Base-by-base conservation (phyloP, 2,888 invertebrate genomes). In the Caradrina kadenii region DNA sequence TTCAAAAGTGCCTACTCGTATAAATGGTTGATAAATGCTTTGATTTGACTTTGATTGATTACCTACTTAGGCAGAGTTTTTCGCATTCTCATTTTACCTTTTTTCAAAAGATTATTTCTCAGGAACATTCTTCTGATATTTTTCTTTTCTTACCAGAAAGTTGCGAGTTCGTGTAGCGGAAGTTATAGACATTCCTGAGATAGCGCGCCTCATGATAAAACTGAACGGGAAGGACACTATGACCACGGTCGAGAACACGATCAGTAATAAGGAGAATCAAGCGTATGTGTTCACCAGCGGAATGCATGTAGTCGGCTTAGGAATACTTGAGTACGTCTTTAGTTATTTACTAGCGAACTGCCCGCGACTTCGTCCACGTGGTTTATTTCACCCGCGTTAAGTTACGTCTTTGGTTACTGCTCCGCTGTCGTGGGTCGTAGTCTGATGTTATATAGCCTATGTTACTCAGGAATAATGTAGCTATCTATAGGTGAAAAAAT, bases 121-220 rank as follows among this genome's bases (percentile, higher is more conserved):
- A 63, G 19, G 3, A 52, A 10, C 0, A 17, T 45, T 39, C 13
- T 0, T 19, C 52, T 39, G 1, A 48, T 39, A 13, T n/a, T 86
- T 79, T 11, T n/a, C 1, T 54, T 15, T 31, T 17, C 0, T 3
- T 15, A 0, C n/a, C 63, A 95, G 95, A 13, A 94, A 90, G 72
- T 59, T 95, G 19, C 86, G 94, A n/a, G 94, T 95, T 1, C 91
- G 95, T 0, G 82, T 84, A 79, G 94, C 93, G 0, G 95, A 95
- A 73, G 67, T 93, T 8, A 86, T 90, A 0, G 95, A 95, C 50
- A 85, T 95, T 31, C 94, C 95, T 0, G 85, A 89, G 67, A 91
- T 95, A 76, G 88, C 94, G 0, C 84, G 79, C 0, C 79, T 95
- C 0, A 75, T 95, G 49, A 84, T 89, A 31, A 88, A 86, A 26